These are phyloP conservation scores for Neomorphus geoffroyi DNA, from an alignment of 2,797 vertebrate species.

Conservation along the genomic window DNA sequence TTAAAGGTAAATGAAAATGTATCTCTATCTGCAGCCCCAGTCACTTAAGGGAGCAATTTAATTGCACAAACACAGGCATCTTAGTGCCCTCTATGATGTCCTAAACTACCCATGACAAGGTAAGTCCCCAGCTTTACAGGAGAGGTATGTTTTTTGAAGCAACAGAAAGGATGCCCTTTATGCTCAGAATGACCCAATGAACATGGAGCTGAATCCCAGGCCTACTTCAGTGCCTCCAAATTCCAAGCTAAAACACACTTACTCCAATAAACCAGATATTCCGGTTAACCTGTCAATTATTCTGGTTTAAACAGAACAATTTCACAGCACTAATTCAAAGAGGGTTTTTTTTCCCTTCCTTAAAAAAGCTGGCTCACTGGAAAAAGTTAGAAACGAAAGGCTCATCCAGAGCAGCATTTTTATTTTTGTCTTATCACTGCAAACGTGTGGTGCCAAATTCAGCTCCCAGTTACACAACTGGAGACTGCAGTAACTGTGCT, in stretches of 20 bases:
- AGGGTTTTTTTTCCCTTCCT: neutral
- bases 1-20: neutral
- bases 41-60: neutral
- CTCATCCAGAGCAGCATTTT: neutral
- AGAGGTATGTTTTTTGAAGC: neutral
- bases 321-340: neutral
- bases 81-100: neutral
- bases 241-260: neutral
- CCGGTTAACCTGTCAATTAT: neutral
- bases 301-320: neutral
- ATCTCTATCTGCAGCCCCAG: neutral
- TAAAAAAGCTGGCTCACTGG: neutral
- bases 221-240: neutral
- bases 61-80: neutral
- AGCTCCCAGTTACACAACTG: neutral
- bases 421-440: neutral
- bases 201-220: neutral
- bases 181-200: neutral
- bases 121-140: neutral
- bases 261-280: neutral
- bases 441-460: neutral
- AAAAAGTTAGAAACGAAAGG: neutral
- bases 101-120: neutral
- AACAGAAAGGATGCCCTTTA: neutral
- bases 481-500: neutral